A percentile compares a stretch with the other conserved stretches of the same genome.
Conservation (phyloP, 2,888 invertebrate species). For the Phortica okadai region DNA sequence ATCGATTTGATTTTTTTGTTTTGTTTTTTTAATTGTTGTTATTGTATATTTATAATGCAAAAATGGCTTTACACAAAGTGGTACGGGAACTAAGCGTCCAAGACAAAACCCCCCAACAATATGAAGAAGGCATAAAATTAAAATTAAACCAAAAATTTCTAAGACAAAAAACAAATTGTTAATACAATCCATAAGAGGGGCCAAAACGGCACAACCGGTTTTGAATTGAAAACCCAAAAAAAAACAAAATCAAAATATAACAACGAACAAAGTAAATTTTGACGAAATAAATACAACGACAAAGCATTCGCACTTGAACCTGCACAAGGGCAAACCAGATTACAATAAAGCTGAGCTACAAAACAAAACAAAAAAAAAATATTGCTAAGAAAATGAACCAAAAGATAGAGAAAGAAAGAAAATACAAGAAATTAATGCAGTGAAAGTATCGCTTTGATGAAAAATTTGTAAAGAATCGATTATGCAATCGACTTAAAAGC, state of each 20-base stretch:
- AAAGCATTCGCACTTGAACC: conserved; percentile 61
- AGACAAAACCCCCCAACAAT: not conserved
- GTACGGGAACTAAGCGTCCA: not conserved
- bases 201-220: conserved; percentile 15
- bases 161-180: not conserved
- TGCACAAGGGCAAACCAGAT: conserved; percentile 50
- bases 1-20: not conserved
- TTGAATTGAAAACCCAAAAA: conserved; percentile 13
- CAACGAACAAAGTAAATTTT: conserved; percentile 31
- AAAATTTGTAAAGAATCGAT: not conserved
- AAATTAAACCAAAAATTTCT: not conserved
- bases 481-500: not conserved
- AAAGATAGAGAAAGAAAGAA: conserved; percentile 6
- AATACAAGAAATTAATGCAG: conserved; percentile 38
- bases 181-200: not conserved
- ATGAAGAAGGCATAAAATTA: not conserved
- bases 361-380: not conserved
- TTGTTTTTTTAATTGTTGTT: conserved; percentile 8
- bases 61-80: conserved; percentile 18
- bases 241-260: conserved; percentile 38
- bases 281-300: conserved; percentile 36
- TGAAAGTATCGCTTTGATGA: conserved; percentile 52
- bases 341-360: conserved; percentile 1
- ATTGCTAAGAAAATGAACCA: not conserved
- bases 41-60: not conserved